A percentile compares a stretch with the other conserved stretches of the same genome.
These are phyloP conservation scores for Lampropteryx suffumata DNA, from an alignment of 2,888 invertebrate species.

Conservation along the genomic window DNA sequence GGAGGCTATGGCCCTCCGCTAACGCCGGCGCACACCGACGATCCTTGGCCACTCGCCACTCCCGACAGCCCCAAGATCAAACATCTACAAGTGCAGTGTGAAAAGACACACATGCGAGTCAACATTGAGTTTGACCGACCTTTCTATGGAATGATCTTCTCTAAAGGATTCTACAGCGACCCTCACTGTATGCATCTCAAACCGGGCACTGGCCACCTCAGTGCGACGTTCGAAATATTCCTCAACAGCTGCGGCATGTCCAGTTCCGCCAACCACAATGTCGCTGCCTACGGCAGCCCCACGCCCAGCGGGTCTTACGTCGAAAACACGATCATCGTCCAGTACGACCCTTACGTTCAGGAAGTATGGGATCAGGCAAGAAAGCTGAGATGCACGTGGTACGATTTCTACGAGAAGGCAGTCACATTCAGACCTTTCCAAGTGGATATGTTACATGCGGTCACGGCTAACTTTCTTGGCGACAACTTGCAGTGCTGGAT, in stretches of 20 bases:
- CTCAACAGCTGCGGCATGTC: constrained; percentile 97
- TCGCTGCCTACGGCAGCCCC: constrained; percentile 91
- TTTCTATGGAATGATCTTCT: constrained; percentile 98
- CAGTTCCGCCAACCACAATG: constrained; percentile 94
- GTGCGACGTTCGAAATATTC: constrained; percentile 96
- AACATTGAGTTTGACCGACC: constrained; percentile 97
- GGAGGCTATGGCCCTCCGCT: constrained; percentile 90
- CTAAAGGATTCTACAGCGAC: constrained; percentile 96
- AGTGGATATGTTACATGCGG: constrained; percentile 97
- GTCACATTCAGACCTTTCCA: constrained; percentile 97
- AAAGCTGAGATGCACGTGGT: constrained; percentile 96
- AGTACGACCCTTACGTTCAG: constrained; percentile 97
- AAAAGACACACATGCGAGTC: constrained; percentile 97
- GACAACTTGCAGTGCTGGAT: constrained; percentile 98
- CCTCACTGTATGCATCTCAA: constrained; percentile 95
- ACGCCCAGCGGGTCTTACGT: constrained; percentile 96
- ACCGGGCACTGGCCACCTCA: constrained; percentile 94
- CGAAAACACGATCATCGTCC: constrained; percentile 96
- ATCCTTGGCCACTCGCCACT: constrained; percentile 94
- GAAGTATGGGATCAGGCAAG: constrained; percentile 98
- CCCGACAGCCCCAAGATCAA: constrained; percentile 97
- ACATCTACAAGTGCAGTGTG: constrained; percentile 96
- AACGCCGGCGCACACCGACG: constrained; percentile 85
- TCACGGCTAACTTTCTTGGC: constrained; percentile 97
- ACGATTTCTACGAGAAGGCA: constrained; percentile 97